Evolutionary conservation across 2,797 vertebrate genomes (phyloP).

Genomic region (Heteromormyrus szaboi): DNA sequence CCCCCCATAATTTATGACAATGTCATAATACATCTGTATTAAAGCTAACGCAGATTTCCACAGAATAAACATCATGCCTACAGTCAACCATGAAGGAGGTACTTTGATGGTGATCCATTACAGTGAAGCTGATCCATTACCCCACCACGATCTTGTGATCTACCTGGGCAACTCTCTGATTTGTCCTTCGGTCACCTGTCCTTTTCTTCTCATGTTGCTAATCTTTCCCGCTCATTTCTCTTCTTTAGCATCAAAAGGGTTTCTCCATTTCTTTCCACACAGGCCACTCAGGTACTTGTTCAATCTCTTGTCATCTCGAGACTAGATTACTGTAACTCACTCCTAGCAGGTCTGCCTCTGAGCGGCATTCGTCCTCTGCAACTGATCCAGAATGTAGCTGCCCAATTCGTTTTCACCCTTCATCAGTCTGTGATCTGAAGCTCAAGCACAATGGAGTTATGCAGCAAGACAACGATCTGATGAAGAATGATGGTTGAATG

Average conservation of each 20-base stretch:
- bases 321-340: background rate
- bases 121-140: background rate
- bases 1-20: background rate
- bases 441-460: background rate
- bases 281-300: background rate
- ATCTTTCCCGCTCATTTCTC: background rate
- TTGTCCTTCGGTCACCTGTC: background rate
- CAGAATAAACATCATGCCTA: background rate
- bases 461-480: background rate
- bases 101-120: background rate
- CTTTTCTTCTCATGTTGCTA: background rate
- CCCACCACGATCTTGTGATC: background rate
- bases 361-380: background rate
- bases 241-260: background rate
- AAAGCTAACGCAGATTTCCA: background rate
- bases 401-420: background rate
- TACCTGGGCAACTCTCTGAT: background rate
- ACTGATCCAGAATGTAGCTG: background rate
- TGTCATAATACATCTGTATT: background rate
- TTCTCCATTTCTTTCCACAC: background rate
- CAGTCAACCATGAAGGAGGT: background rate
- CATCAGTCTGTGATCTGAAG: background rate
- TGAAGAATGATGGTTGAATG: background rate
- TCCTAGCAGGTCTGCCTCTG: background rate
- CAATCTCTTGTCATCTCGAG: background rate